Percentiles rank a stretch among this genome's conserved stretches.
These are phyloP conservation scores for Darevskia nairensis DNA, from an alignment of 2,797 vertebrate genomes.

Conservation along the genomic window DNA sequence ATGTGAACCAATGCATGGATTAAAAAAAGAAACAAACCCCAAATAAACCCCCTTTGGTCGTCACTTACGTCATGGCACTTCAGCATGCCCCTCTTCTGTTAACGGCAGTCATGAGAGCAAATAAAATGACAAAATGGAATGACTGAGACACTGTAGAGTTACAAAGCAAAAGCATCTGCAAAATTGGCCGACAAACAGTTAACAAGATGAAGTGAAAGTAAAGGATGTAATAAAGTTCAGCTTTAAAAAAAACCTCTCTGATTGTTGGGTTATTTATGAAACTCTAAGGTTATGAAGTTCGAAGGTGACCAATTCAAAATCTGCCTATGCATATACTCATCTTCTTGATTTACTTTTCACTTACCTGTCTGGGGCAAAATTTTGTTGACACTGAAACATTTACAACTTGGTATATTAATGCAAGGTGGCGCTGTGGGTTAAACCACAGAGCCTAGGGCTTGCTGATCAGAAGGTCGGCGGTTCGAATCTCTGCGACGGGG, in stretches of 20 bases:
- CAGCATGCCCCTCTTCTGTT: constrained; percentile 78
- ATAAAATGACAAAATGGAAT: constrained; percentile 76
- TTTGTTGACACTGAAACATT: not conserved
- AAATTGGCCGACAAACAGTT: not conserved
- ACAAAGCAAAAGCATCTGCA: constrained; percentile 54
- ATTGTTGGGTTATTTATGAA: constrained; percentile 6
- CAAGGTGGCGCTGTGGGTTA: not conserved
- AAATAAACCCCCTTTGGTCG: constrained; percentile 21
- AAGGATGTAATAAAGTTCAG: constrained; percentile 25
- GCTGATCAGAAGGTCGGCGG: too few relatives aligned
- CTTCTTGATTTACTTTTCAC: not conserved
- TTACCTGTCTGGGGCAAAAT: constrained; percentile 44
- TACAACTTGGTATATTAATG: not conserved
- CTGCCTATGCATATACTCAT: not conserved
- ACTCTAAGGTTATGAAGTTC: not conserved
- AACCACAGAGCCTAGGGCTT: too few relatives aligned
- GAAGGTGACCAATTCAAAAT: constrained; percentile 1
- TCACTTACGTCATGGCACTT: constrained; percentile 76
- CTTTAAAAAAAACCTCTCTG: constrained; percentile 9
- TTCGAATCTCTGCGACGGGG: too few relatives aligned
- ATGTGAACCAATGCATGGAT: constrained; percentile 44
- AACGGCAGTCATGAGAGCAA: constrained; percentile 76
- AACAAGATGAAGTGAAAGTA: not conserved
- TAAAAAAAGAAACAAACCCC: not conserved
- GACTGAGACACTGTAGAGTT: constrained; percentile 69